A percentile compares a stretch with the other conserved stretches of the same genome.
phyloP scores from a whole-genome alignment of 2,888 invertebrate species.

The Limenitis camilla region DNA sequence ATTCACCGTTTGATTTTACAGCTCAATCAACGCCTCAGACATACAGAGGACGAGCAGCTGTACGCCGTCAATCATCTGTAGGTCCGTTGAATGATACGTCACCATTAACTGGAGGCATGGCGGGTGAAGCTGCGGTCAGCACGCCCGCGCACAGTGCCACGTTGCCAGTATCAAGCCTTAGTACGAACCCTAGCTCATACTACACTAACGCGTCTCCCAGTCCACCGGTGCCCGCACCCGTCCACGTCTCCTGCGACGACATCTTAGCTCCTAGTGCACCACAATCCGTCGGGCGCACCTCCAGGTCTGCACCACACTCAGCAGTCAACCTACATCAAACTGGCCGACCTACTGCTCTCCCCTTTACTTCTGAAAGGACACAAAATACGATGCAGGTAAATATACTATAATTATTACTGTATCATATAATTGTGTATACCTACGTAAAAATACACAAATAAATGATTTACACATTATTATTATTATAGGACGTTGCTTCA shows the following conservation, averaged over 20 bases:
- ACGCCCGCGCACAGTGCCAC: slow-evolving; percentile 67
- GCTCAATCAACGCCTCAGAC: slow-evolving; percentile 78
- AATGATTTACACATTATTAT: not conserved
- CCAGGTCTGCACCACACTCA: slow-evolving; percentile 67
- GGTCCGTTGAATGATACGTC: slow-evolving; percentile 75
- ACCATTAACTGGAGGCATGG: slow-evolving; percentile 56
- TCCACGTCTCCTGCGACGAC: slow-evolving; percentile 66
- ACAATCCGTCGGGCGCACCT: slow-evolving; percentile 47
- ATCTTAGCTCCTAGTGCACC: slow-evolving; percentile 56
- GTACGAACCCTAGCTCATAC: slow-evolving; percentile 73
- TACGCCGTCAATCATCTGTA: slow-evolving; percentile 77
- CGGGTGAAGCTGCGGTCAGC: slow-evolving; percentile 59
- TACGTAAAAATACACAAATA: not conserved
- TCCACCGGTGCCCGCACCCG: slow-evolving; percentile 65
- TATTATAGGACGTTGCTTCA: slow-evolving; percentile 55
- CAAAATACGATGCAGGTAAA: slow-evolving; percentile 46
- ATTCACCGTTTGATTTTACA: slow-evolving; percentile 43
- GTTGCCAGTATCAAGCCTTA: slow-evolving; percentile 71
- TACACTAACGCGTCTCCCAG: slow-evolving; percentile 77
- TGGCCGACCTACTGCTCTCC: slow-evolving; percentile 56
- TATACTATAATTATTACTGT: not conserved
- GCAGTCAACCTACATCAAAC: slow-evolving; percentile 63
- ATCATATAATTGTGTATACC: not conserved
- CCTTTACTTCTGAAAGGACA: slow-evolving; percentile 46
- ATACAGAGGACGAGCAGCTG: slow-evolving; percentile 73